Conservation (phyloP, 2,113 vertebrate species). For the Campylomormyrus tamandua region DNA sequence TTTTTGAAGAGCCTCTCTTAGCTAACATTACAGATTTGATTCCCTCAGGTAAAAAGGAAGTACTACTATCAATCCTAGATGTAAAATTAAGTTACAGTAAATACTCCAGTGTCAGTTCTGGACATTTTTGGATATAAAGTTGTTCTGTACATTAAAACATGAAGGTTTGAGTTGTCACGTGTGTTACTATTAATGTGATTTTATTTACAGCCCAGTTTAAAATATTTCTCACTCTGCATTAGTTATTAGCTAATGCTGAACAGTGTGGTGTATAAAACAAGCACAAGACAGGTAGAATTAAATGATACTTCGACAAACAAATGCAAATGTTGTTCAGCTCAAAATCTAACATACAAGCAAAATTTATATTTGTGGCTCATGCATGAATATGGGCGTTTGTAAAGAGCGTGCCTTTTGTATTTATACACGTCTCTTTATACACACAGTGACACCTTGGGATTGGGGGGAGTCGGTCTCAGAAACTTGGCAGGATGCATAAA, state of each 20-base stretch:
- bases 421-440: slow-evolving; percentile 23
- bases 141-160: neutral
- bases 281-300: neutral
- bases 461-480: slow-evolving; percentile 43
- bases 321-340: neutral
- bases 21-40: slow-evolving; percentile 18
- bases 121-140: neutral
- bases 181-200: neutral
- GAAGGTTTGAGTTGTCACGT: neutral
- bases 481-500: slow-evolving; percentile 43
- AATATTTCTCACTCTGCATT: neutral
- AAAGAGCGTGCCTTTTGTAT: too few relatives aligned
- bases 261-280: neutral
- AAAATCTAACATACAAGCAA: neutral
- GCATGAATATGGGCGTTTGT: neutral
- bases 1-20: slow-evolving; percentile 27
- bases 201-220: neutral
- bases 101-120: slow-evolving; percentile 6
- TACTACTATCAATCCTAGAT: slow-evolving; percentile 22
- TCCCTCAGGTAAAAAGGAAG: slow-evolving; percentile 18
- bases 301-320: neutral
- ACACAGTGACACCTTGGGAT: slow-evolving; percentile 26
- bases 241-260: neutral
- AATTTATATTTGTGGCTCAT: neutral
- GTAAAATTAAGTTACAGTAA: slow-evolving; percentile 31